A percentile compares a stretch with the other conserved stretches of the same genome.
These are phyloP conservation scores for Mamestra brassicae DNA, from an alignment of 2,888 invertebrate genomes.

Conservation along the genomic window DNA sequence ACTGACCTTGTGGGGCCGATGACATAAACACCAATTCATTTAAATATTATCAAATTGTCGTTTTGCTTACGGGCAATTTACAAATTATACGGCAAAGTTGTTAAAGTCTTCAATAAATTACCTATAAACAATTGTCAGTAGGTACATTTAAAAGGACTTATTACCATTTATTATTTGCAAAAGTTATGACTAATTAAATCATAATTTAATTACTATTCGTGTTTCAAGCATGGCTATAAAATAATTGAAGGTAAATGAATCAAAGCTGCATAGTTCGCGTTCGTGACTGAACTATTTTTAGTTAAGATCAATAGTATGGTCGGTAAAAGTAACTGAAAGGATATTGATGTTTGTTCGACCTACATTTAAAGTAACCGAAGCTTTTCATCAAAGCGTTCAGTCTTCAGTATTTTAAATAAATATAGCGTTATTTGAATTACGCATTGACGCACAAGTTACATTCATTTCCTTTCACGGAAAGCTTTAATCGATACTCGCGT, in stretches of 20 bases:
- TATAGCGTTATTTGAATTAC: conserved; percentile 67
- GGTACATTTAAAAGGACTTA: conserved; percentile 19
- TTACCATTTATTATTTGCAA: conserved; percentile 20
- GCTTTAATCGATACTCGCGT: conserved; percentile 44
- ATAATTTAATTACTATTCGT: conserved; percentile 30
- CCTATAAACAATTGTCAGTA: conserved; percentile 1
- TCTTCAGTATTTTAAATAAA: conserved; percentile 64
- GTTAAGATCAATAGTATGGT: conserved; percentile 50
- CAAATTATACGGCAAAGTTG: conserved; percentile 9
- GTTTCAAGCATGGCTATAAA: conserved; percentile 37
- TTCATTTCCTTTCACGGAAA: conserved; percentile 70
- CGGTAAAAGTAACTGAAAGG: conserved; percentile 52
- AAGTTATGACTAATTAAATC: conserved; percentile 26
- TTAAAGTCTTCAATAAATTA: conserved; percentile 6
- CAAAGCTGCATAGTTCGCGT: conserved; percentile 30
- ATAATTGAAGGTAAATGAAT: conserved; percentile 13
- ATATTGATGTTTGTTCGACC: conserved; percentile 64
- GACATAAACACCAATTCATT: conserved; percentile 37
- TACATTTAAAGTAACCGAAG: conserved; percentile 64
- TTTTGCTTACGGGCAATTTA: not conserved
- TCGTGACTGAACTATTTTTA: conserved; percentile 48
- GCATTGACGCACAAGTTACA: conserved; percentile 71
- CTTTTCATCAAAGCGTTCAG: conserved; percentile 65
- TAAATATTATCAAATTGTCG: conserved; percentile 4
- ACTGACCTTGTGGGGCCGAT: conserved; percentile 35